These are phyloP conservation scores for Poecile montanus DNA, from an alignment of 2,797 vertebrate species.

Conservation along the genomic window DNA sequence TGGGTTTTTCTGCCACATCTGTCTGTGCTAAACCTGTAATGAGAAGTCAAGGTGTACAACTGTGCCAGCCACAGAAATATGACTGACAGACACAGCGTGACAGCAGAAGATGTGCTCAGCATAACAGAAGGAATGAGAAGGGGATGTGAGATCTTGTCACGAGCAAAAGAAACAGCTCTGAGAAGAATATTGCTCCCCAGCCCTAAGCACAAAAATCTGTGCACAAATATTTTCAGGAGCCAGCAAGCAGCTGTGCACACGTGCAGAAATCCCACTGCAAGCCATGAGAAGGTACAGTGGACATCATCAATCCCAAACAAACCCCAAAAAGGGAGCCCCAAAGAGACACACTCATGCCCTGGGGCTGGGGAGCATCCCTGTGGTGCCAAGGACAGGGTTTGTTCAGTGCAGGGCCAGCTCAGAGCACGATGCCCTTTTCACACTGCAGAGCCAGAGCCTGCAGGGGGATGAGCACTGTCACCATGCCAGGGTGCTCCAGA, in stretches of 20 bases:
- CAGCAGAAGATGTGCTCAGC: not conserved
- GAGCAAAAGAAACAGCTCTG: not conserved
- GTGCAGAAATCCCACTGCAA: not conserved
- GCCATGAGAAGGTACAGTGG: not conserved
- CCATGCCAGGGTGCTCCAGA: fast-evolving
- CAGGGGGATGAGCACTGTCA: not conserved
- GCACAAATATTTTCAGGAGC: not conserved
- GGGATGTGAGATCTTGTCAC: not conserved
- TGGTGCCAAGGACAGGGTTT: not conserved
- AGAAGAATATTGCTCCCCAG: not conserved
- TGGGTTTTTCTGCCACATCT: not conserved
- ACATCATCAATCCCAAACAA: not conserved
- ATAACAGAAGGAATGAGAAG: not conserved
- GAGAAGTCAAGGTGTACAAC: not conserved
- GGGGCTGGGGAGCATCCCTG: not conserved
- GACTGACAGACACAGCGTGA: not conserved
- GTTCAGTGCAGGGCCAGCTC: not conserved
- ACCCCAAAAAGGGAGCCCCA: not conserved
- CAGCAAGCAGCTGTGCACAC: not conserved
- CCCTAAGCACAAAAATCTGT: not conserved
- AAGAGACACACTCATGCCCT: not conserved
- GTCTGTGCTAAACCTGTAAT: not conserved
- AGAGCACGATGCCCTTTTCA: not conserved
- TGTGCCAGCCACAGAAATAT: not conserved
- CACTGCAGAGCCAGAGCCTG: not conserved